A percentile compares a stretch with the other conserved stretches of the same genome.
Conservation (phyloP, 2,113 vertebrate genomes). For the Calypte anna region DNA sequence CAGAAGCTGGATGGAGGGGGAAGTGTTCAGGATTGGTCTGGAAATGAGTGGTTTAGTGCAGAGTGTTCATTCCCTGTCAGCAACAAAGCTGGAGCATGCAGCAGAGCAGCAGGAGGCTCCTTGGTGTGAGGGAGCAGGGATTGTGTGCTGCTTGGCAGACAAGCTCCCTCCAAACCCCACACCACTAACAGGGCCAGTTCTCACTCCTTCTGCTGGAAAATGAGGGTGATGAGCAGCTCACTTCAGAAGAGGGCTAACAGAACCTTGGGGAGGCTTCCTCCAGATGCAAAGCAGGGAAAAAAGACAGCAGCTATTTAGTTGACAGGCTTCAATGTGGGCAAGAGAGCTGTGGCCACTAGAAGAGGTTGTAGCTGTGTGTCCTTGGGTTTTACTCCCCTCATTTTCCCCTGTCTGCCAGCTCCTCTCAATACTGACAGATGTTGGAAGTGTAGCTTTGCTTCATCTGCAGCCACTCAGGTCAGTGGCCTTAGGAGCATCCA, state of each 20-base stretch:
- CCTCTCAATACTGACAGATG: background rate
- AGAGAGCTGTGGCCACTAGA: fast-evolving
- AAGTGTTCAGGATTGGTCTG: background rate
- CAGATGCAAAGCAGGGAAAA: too few species aligned
- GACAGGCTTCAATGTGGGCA: background rate
- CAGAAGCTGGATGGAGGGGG: background rate
- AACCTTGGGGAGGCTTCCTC: background rate
- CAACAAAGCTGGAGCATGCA: background rate
- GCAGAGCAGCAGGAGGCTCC: background rate
- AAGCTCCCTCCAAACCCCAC: background rate
- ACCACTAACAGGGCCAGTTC: fast-evolving
- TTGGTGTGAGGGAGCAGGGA: background rate
- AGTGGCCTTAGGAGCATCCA: background rate
- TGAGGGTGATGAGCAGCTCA: background rate
- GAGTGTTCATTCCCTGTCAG: background rate
- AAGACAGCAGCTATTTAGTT: background rate
- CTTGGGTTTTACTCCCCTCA: background rate
- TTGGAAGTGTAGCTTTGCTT: background rate
- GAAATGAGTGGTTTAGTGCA: background rate
- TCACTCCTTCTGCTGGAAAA: background rate
- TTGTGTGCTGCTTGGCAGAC: background rate
- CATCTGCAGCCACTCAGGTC: background rate
- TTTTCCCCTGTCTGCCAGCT: background rate
- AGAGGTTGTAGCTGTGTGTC: fast-evolving
- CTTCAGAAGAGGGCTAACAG: background rate